A percentile compares a stretch with the other conserved stretches of the same genome.
Conservation (phyloP, 2,797 vertebrate species). For the Benthosema pterotum region DNA sequence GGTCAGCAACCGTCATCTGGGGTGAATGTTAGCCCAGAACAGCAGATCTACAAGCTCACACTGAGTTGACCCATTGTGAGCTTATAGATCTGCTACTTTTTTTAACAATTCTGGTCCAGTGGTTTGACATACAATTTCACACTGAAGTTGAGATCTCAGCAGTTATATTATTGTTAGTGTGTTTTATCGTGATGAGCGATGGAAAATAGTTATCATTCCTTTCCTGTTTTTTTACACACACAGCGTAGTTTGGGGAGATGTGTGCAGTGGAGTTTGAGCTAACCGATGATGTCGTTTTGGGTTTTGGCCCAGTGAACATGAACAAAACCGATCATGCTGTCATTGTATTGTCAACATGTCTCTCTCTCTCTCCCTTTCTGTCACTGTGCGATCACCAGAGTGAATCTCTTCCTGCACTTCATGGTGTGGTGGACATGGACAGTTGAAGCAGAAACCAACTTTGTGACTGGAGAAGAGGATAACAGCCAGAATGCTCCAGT, state of each 20-base stretch:
- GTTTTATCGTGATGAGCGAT: too few species aligned
- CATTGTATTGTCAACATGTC: constrained; percentile 4
- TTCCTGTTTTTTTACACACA: too few species aligned
- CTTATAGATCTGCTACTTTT: too few species aligned
- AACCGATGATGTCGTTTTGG: not conserved
- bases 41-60: too few species aligned
- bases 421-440: not conserved
- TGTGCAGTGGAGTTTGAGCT: not conserved
- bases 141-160: too few species aligned
- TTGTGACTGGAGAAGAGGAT: not conserved
- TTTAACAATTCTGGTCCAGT: too few species aligned
- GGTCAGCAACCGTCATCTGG: not conserved
- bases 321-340: constrained; percentile 7
- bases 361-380: constrained; percentile 14
- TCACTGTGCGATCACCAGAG: constrained; percentile 10
- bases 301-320: constrained; percentile 3
- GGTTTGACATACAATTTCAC: too few species aligned
- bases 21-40: not conserved
- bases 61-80: too few species aligned
- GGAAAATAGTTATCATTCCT: too few species aligned
- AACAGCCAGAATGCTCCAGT: constrained; percentile 22
- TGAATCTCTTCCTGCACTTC: constrained; percentile 9
- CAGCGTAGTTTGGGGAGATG: not conserved
- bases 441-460: constrained; percentile 11
- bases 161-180: too few species aligned